A percentile compares a stretch with the other conserved stretches of the same genome.
Evolutionary conservation across 2,888 invertebrate species (phyloP).

Genomic region (Chelonus formosanus): DNA sequence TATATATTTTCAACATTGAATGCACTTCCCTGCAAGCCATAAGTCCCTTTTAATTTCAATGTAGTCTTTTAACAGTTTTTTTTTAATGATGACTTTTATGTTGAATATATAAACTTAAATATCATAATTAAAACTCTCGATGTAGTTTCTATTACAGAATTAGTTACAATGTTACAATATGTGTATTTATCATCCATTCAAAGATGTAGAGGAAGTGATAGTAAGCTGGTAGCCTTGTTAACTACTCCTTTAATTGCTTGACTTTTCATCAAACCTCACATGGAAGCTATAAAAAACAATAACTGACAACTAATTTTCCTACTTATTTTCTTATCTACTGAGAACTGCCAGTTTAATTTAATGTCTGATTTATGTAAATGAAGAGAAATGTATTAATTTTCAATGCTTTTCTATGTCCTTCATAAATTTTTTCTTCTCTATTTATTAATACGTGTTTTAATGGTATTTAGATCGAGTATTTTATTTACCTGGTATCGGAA

Average conservation of each 20-base stretch:
- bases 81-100: slow-evolving; percentile 12
- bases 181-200: slow-evolving; percentile 46
- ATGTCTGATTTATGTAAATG: slow-evolving; percentile 17
- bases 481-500: too few relatives aligned
- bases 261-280: slow-evolving; percentile 56
- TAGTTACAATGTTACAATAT: slow-evolving; percentile 48
- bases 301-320: slow-evolving; percentile 44
- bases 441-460: too few relatives aligned
- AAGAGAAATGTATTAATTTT: slow-evolving; percentile 5
- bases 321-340: slow-evolving; percentile 27
- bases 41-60: too few relatives aligned
- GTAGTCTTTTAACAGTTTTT: too few relatives aligned
- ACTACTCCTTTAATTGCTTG: slow-evolving; percentile 61
- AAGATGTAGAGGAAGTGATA: slow-evolving; percentile 63
- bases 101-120: slow-evolving; percentile 11
- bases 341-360: slow-evolving; percentile 15
- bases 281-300: slow-evolving; percentile 42
- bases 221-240: slow-evolving; percentile 56
- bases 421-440: too few relatives aligned
- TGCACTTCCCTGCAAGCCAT: slow-evolving; percentile 1
- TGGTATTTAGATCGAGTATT: too few relatives aligned
- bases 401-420: too few relatives aligned
- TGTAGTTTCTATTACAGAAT: not conserved
- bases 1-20: not conserved
- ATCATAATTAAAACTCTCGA: slow-evolving; percentile 1